These are phyloP conservation scores for Myopa tessellatipennis DNA, from an alignment of 2,888 invertebrate genomes.

Conservation along the genomic window DNA sequence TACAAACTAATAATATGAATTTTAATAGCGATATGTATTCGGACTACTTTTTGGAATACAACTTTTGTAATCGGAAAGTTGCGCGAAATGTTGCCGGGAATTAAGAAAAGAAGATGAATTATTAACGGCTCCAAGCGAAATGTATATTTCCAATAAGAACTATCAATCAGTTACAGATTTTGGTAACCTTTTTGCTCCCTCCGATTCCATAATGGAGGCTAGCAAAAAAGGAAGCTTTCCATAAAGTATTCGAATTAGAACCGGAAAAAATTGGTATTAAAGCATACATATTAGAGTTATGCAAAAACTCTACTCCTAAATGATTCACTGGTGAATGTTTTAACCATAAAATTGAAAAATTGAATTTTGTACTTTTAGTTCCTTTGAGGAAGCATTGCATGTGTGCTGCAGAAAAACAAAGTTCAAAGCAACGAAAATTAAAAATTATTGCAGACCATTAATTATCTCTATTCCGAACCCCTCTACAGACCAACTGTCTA, in stretches of 20 bases:
- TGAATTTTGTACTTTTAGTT: too few relatives aligned
- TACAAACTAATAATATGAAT: too few relatives aligned
- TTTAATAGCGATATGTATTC: too few relatives aligned
- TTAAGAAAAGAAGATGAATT: slow-evolving; percentile 2
- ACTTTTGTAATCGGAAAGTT: not conserved
- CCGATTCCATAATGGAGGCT: not conserved
- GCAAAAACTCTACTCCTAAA: too few relatives aligned
- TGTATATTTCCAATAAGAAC: slow-evolving; percentile 15
- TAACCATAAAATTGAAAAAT: too few relatives aligned
- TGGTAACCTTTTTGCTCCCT: slow-evolving; percentile 19
- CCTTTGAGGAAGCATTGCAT: too few relatives aligned
- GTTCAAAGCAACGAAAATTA: slow-evolving; percentile 1
- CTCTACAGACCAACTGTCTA: too few relatives aligned
- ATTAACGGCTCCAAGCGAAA: slow-evolving; percentile 12
- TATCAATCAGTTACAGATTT: slow-evolving; percentile 15
- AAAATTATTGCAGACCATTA: not conserved
- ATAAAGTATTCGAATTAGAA: not conserved
- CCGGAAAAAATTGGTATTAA: too few relatives aligned
- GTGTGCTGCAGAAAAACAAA: not conserved
- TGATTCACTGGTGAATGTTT: too few relatives aligned
- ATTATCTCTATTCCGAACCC: too few relatives aligned
- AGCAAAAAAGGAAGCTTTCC: not conserved
- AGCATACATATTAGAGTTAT: too few relatives aligned
- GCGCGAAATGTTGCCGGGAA: not conserved
- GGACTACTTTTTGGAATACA: too few relatives aligned